Evolutionary conservation across 2,888 invertebrate genomes (phyloP).

Genomic region (Graphium colonna): DNA sequence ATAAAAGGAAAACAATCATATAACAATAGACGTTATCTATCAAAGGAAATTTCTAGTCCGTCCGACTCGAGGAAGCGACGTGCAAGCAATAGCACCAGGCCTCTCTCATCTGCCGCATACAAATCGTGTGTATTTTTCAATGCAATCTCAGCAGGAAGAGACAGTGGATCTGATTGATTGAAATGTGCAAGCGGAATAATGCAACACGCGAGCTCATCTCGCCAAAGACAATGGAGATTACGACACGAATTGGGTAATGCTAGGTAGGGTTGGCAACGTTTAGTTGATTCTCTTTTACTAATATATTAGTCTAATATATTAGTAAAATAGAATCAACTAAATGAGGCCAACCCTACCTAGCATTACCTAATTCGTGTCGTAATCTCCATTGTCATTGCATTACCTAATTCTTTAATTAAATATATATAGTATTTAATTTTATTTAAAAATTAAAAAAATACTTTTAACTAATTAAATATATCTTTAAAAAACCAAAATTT

Average conservation of each 20-base stretch:
- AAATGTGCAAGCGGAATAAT: conserved; percentile 7
- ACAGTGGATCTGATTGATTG: conserved; percentile 15
- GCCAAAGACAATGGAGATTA: background rate
- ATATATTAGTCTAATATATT: too few relatives aligned
- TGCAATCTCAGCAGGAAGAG: conserved; percentile 15
- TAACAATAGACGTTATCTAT: conserved; percentile 9
- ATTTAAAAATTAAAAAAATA: too few relatives aligned
- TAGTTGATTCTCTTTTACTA: too few relatives aligned
- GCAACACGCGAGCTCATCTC: background rate
- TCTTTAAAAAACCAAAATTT: too few relatives aligned
- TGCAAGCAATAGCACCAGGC: conserved; percentile 11
- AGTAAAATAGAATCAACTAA: too few relatives aligned
- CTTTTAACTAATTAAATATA: too few relatives aligned
- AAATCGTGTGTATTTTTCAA: conserved; percentile 11
- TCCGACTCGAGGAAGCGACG: conserved; percentile 14
- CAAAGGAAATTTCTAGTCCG: conserved; percentile 16
- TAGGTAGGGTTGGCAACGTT: background rate
- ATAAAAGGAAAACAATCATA: background rate
- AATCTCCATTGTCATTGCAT: background rate
- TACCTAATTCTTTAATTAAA: too few relatives aligned
- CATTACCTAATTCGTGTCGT: background rate
- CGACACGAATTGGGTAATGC: background rate
- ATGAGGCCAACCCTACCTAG: background rate
- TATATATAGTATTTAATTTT: too few relatives aligned
- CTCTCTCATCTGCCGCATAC: conserved; percentile 11